phyloP scores from a whole-genome alignment of 2,888 invertebrate species.

The Camptogramma bilineatum region DNA sequence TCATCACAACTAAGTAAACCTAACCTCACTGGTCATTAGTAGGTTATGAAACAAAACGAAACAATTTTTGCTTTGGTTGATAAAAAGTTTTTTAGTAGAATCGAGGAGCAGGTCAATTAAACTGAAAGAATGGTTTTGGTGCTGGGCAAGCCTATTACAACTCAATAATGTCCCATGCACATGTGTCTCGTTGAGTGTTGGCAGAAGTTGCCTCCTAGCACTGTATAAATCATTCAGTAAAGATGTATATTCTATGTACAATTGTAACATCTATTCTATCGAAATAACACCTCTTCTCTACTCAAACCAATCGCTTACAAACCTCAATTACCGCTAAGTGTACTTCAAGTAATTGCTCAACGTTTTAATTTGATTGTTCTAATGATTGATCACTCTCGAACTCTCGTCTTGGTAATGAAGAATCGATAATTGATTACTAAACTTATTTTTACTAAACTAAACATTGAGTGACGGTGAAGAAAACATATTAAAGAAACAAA shows the following conservation, averaged over 20 bases:
- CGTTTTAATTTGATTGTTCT: not conserved
- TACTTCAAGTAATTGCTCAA: not conserved
- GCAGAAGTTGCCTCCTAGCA: not conserved
- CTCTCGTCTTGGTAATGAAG: not conserved
- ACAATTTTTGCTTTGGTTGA: too few species aligned
- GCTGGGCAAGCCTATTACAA: too few species aligned
- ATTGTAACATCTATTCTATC: not conserved
- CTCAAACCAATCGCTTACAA: not conserved
- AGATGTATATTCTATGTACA: not conserved
- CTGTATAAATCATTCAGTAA: not conserved
- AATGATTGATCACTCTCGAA: not conserved
- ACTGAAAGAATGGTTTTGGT: too few species aligned
- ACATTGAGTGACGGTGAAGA: too few species aligned
- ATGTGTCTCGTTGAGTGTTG: not conserved
- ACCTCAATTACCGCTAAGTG: not conserved
- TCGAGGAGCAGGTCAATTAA: too few species aligned
- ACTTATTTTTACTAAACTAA: not conserved
- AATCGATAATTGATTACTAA: not conserved
- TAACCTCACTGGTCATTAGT: too few species aligned
- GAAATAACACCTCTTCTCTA: not conserved
- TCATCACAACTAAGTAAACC: too few species aligned
- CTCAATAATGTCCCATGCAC: too few species aligned
- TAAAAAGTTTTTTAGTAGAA: too few species aligned
- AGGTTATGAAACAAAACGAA: too few species aligned
- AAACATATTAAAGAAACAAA: too few species aligned